Percentiles rank a stretch among this genome's conserved stretches.
Evolutionary conservation across 2,113 vertebrate genomes (phyloP).

Genomic region (Pachycephala philippinensis): DNA sequence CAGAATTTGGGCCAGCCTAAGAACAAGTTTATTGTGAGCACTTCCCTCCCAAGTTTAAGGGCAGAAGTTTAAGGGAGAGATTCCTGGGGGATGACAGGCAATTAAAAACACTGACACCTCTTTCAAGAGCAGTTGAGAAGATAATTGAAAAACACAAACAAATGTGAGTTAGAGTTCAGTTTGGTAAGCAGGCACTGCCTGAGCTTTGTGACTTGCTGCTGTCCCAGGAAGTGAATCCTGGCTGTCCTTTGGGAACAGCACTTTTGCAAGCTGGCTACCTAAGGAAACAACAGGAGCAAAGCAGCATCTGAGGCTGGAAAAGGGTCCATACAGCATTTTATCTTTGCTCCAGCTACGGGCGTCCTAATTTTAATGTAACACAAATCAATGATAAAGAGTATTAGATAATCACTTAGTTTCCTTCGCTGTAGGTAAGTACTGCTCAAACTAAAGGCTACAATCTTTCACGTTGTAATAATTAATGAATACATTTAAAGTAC

Average conservation of each 20-base stretch:
- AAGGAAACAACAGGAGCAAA: neutral
- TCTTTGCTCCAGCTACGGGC: neutral
- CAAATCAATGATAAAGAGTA: neutral
- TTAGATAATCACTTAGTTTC: neutral
- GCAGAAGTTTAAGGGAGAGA: neutral
- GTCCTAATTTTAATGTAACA: neutral
- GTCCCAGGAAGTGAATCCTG: neutral
- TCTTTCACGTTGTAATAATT: neutral
- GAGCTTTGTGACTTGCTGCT: neutral
- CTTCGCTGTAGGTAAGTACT: neutral
- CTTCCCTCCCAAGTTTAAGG: neutral
- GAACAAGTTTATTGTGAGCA: neutral
- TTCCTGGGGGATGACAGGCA: neutral
- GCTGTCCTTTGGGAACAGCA: neutral
- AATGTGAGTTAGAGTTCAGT: neutral
- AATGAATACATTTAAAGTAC: neutral
- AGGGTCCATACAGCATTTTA: neutral
- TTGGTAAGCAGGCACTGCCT: neutral
- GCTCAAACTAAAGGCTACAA: neutral
- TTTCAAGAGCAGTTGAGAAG: neutral
- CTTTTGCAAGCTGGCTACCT: neutral
- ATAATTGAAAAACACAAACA: neutral
- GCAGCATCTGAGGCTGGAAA: neutral
- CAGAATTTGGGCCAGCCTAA: neutral
- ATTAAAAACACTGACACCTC: neutral